Percentiles rank a stretch among this genome's conserved stretches.
Evolutionary conservation across 2,888 invertebrate genomes (phyloP).

Genomic region (Brenthis daphne): DNA sequence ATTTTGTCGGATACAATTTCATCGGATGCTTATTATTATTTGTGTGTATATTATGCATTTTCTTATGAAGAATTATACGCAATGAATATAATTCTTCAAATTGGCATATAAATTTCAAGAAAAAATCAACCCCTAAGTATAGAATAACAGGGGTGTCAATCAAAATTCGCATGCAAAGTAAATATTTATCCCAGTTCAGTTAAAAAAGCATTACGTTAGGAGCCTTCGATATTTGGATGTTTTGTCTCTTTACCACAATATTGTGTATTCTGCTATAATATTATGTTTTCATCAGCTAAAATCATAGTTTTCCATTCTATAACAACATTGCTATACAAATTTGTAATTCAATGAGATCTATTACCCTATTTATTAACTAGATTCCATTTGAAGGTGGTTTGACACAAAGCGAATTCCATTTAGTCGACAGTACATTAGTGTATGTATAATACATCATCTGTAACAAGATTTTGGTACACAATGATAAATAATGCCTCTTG

Average conservation of each 20-base stretch:
- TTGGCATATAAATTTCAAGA: no score
- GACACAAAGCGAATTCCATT: neutral
- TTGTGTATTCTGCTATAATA: neutral
- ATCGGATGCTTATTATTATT: no score
- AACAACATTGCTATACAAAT: conserved; percentile 26
- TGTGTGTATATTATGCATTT: no score
- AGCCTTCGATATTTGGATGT: neutral
- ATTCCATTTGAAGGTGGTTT: conserved; percentile 12
- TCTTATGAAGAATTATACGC: no score
- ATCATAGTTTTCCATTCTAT: conserved; percentile 21
- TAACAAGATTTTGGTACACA: neutral
- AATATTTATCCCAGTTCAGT: neutral
- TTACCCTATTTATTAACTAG: conserved; percentile 31
- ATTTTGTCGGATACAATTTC: no score
- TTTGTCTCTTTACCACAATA: neutral
- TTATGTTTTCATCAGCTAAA: conserved; percentile 30
- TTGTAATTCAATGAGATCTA: conserved; percentile 40
- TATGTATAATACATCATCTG: neutral
- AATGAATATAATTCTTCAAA: no score
- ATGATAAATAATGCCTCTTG: neutral
- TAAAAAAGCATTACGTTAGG: neutral
- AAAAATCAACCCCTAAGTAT: no score
- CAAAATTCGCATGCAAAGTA: no score
- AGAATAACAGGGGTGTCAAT: no score
- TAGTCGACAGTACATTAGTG: neutral